Conservation (phyloP, 2,888 invertebrate genomes). For the Cryptosula pallasiana region DNA sequence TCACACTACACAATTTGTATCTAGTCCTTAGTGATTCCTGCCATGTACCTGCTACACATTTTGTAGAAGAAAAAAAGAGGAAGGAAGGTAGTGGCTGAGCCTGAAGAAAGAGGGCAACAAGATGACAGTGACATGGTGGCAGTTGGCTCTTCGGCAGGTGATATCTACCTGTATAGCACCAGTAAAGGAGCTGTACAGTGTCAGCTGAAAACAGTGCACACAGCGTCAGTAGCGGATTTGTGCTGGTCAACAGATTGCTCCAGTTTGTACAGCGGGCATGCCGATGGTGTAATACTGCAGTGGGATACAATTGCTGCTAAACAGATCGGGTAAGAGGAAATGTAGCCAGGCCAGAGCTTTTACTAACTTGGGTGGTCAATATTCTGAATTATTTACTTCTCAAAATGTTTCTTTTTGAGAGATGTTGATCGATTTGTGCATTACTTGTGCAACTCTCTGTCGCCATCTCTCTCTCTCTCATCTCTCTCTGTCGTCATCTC, state of each 20-base stretch:
- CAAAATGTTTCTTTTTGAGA: no score
- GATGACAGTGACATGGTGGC: constrained; percentile 58
- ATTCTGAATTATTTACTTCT: no score
- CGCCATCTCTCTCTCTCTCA: no score
- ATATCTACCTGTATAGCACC: constrained; percentile 67
- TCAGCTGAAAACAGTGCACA: constrained; percentile 38
- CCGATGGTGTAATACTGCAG: not conserved
- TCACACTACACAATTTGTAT: no score
- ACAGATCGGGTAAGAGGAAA: constrained; percentile 15
- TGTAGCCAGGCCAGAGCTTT: no score
- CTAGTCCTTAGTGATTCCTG: no score
- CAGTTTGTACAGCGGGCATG: not conserved
- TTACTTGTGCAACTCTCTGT: no score
- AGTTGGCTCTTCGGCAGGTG: constrained; percentile 69
- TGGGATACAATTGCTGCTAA: constrained; percentile 7
- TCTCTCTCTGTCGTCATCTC: no score
- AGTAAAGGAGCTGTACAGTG: constrained; percentile 63
- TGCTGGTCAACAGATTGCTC: constrained; percentile 1
- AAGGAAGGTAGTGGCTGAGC: constrained; percentile 48
- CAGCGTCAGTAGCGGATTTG: not conserved
- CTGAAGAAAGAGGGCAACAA: constrained; percentile 26
- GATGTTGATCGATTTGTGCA: no score
- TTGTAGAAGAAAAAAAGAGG: constrained; percentile 35
- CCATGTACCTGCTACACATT: not conserved
- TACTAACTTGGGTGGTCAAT: no score